A percentile compares a stretch with the other conserved stretches of the same genome.
phyloP scores from a whole-genome alignment of 2,797 vertebrate species.

The Tinamus major region DNA sequence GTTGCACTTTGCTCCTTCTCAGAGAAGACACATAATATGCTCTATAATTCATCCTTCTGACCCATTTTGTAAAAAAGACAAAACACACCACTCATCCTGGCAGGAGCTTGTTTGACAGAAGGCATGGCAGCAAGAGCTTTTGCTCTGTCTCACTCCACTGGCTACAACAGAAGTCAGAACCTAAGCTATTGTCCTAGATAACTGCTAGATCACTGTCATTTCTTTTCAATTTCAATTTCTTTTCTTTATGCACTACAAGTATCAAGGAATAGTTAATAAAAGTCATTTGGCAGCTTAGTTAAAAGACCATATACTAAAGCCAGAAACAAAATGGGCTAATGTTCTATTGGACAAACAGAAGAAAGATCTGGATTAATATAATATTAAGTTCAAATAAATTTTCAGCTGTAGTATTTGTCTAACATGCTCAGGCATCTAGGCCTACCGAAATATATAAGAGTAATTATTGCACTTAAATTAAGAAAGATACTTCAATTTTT shows the following conservation, averaged over 20 bases:
- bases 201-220: not conserved
- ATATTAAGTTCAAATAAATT: not conserved
- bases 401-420: not conserved
- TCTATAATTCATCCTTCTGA: slow-evolving; percentile 37
- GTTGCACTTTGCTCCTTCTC: not conserved
- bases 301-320: not conserved
- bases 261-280: not conserved
- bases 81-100: not conserved
- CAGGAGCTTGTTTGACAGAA: slow-evolving; percentile 43
- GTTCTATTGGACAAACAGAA: not conserved
- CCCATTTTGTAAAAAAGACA: not conserved
- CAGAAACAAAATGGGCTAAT: not conserved
- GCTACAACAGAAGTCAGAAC: not conserved
- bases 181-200: not conserved
- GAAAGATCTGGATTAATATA: not conserved
- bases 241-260: not conserved
- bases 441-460: not conserved
- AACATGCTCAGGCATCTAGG: not conserved
- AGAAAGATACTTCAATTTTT: not conserved
- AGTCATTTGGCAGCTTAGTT: fast-evolving
- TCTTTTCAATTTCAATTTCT: not conserved
- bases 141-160: slow-evolving; percentile 46
- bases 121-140: slow-evolving; percentile 48
- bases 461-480: not conserved
- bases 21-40: not conserved